A percentile compares a stretch with the other conserved stretches of the same genome.
phyloP scores from a whole-genome alignment of 2,888 invertebrate species.

The Xestia xanthographa region DNA sequence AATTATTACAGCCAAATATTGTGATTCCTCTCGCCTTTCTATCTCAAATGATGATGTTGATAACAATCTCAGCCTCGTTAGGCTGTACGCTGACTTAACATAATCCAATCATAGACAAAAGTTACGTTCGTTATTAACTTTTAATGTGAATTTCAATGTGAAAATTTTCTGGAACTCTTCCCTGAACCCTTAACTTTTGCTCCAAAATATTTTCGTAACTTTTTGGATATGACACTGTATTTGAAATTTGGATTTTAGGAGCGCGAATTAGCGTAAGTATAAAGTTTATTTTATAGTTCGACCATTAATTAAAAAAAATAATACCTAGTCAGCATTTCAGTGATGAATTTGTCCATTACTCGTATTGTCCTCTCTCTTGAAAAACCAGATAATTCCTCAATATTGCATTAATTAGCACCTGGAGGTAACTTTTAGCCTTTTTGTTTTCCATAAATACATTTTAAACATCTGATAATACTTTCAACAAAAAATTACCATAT shows the following conservation, averaged over 20 bases:
- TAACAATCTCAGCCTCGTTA: conserved; percentile 57
- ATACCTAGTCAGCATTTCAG: neutral
- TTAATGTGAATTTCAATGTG: conserved; percentile 72
- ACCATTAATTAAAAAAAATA: neutral
- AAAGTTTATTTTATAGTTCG: neutral
- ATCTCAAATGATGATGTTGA: conserved; percentile 53
- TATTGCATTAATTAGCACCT: neutral
- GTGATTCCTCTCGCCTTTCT: conserved; percentile 33
- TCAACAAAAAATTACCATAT: neutral
- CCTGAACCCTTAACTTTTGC: conserved; percentile 68
- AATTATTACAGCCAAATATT: conserved; percentile 31
- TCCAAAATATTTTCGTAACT: conserved; percentile 65
- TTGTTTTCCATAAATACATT: neutral
- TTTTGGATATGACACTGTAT: conserved; percentile 57
- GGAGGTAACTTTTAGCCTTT: neutral
- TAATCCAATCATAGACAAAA: conserved; percentile 72
- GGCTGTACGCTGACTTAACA: conserved; percentile 58
- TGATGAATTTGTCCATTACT: neutral
- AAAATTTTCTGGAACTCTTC: conserved; percentile 62
- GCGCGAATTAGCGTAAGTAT: conserved; percentile 1
- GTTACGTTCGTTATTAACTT: conserved; percentile 73
- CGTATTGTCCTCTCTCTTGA: neutral
- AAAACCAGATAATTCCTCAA: neutral
- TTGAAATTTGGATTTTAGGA: conserved; percentile 42
- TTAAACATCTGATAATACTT: neutral